Base-by-base conservation (phyloP, 2,888 invertebrate genomes). In the Apamea sordens region DNA sequence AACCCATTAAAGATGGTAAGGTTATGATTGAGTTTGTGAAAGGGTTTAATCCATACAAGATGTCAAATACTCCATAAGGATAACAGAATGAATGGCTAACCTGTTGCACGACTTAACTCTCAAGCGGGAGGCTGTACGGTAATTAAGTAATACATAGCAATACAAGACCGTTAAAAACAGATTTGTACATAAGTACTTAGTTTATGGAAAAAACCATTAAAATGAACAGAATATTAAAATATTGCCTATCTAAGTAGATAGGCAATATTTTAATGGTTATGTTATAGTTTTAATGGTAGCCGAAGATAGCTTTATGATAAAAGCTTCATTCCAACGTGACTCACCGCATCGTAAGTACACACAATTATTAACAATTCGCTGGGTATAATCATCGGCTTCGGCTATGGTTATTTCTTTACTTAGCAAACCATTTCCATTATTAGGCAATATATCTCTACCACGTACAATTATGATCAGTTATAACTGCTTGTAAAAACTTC, bases 401-500 rank as follows among this genome's bases (percentile, higher is more conserved):
- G 47, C 24, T 82, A 36, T 69, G 11, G 15, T 64, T 68, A 76
- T 74, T 79, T 72, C 63, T 75, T 74, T 63, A 47, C 28, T 50
- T 36, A 75, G 63, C 47, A 73, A 50, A 79, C 24, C n/a, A 82
- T 85, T 70, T 86, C 50, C 75, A 77, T 87, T 77, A 73, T 77
- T 77, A 79, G 79, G 41, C 41, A 76, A 81, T 89, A 86, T 88
- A 89, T 87, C 84, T 84, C 82, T 82, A 79, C 77, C 83, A 85
- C 68, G 83, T 84, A 79, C 11, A 86, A 77, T 86, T 73, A 86
- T 75, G 32, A 84, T 86, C 90, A 87, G 89, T 91, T 90, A 91
- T 77, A 53, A 65, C 78, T 80, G 83, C 83, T 89, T 88, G 90
- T 89, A 88, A 90, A 87, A 89, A 86, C 90, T 90, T 90, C 91